phyloP scores from a whole-genome alignment of 2,888 invertebrate species.

The Drosophila eohydei region DNA sequence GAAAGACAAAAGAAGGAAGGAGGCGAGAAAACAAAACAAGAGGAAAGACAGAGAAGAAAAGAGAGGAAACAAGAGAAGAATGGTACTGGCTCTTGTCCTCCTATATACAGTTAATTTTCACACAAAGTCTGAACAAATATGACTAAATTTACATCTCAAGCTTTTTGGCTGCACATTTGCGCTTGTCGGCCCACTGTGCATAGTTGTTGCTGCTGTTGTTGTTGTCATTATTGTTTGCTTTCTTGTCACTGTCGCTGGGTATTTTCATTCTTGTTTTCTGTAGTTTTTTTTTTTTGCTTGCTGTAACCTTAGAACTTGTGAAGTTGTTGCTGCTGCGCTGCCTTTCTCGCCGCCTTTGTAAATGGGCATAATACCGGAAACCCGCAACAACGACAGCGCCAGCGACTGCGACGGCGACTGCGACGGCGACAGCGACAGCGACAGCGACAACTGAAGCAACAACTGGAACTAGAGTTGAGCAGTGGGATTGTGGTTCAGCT shows the following conservation, averaged over 20 bases:
- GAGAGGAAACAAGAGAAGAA: too few species aligned
- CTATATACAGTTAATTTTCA: neutral
- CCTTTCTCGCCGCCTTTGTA: conserved; percentile 72
- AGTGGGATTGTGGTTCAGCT: conserved; percentile 55
- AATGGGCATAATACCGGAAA: conserved; percentile 81
- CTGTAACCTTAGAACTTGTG: conserved; percentile 74
- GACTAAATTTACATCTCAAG: neutral
- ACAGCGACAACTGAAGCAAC: conserved; percentile 32
- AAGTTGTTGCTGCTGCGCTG: conserved; percentile 60
- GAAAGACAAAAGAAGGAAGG: too few species aligned
- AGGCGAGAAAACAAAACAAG: too few species aligned
- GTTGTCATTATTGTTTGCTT: conserved; percentile 22
- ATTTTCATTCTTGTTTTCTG: conserved; percentile 24
- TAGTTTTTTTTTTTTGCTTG: conserved; percentile 55
- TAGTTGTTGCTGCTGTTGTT: conserved; percentile 21
- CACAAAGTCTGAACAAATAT: neutral
- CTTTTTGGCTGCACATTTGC: neutral
- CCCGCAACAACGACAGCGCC: conserved; percentile 65
- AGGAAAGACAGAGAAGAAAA: too few species aligned
- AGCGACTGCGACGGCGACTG: conserved; percentile 31
- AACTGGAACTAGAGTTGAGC: conserved; percentile 70
- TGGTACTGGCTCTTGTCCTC: neutral
- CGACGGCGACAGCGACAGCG: conserved; percentile 35
- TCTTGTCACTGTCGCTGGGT: conserved; percentile 50
- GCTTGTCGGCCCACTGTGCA: conserved; percentile 15